A percentile compares a stretch with the other conserved stretches of the same genome.
These are phyloP conservation scores for Parasteatoda lunata DNA, from an alignment of 2,888 invertebrate species.

Conservation along the genomic window DNA sequence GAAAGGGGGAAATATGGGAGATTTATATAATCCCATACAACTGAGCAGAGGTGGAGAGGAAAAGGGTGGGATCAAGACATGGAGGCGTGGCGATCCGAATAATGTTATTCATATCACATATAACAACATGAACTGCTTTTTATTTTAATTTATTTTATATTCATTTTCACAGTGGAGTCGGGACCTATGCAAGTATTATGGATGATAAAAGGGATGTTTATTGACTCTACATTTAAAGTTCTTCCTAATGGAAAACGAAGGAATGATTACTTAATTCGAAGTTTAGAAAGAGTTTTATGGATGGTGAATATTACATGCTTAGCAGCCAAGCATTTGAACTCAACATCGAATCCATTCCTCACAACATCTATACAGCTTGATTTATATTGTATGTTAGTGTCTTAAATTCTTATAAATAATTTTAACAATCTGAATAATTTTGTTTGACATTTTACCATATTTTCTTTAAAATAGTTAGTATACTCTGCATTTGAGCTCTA, in stretches of 20 bases:
- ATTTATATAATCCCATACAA: no score
- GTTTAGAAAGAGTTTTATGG: constrained; percentile 42
- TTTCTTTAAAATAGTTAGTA: no score
- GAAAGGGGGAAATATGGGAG: no score
- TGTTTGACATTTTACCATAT: no score
- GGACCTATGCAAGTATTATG: constrained; percentile 51
- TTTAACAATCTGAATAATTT: no score
- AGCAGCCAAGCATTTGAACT: constrained; percentile 27
- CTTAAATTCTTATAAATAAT: neutral
- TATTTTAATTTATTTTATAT: no score
- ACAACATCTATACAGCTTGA: constrained; percentile 40
- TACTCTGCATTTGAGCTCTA: no score
- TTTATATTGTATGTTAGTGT: constrained; percentile 63
- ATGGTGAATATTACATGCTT: constrained; percentile 53
- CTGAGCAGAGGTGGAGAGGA: no score
- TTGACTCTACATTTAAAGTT: constrained; percentile 51
- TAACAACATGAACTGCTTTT: no score
- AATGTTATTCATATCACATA: no score
- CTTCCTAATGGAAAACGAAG: constrained; percentile 28
- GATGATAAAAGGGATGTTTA: constrained; percentile 26
- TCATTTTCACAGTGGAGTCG: neutral
- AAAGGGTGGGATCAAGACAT: no score
- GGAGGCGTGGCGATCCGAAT: no score
- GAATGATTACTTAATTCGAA: constrained; percentile 33
- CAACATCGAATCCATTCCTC: constrained; percentile 37